These are phyloP conservation scores for Danio jaintianensis DNA, from an alignment of 2,797 vertebrate genomes.

Conservation along the genomic window DNA sequence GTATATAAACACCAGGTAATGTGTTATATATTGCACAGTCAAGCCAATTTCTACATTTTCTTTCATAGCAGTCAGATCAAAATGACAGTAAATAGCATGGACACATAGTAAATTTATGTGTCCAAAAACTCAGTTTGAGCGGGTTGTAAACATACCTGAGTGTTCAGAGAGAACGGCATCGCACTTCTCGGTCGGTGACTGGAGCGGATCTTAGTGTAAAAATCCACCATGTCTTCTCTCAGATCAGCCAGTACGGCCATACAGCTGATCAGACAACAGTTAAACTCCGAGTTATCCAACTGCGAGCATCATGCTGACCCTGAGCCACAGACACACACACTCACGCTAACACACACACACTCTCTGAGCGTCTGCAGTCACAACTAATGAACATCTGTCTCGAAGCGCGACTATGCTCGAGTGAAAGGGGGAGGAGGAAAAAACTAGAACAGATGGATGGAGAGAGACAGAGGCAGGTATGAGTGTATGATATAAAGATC, in stretches of 20 bases:
- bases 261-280: conserved; percentile 30
- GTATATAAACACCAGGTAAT: neutral
- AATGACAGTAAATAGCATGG: neutral
- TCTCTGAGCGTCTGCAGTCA: conserved; percentile 30
- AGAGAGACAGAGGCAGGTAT: conserved; percentile 1
- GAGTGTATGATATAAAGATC: conserved; percentile 42
- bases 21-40: neutral
- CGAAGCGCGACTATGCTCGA: conserved; percentile 41
- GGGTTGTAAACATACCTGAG: conserved; percentile 51
- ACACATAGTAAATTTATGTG: no score
- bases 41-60: neutral
- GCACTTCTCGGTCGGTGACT: conserved; percentile 56
- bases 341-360: conserved; percentile 1
- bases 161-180: conserved; percentile 51
- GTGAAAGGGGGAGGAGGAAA: conserved; percentile 54
- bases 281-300: conserved; percentile 24
- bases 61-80: neutral
- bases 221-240: conserved; percentile 57
- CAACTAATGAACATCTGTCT: conserved; percentile 38
- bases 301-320: neutral
- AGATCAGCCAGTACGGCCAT: conserved; percentile 12
- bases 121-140: neutral
- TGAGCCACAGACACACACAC: conserved; percentile 5
- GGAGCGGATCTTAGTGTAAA: conserved; percentile 52
- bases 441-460: conserved; percentile 12